phyloP scores from a whole-genome alignment of 2,888 invertebrate genomes.

The Rhimphoctona megacephalus region DNA sequence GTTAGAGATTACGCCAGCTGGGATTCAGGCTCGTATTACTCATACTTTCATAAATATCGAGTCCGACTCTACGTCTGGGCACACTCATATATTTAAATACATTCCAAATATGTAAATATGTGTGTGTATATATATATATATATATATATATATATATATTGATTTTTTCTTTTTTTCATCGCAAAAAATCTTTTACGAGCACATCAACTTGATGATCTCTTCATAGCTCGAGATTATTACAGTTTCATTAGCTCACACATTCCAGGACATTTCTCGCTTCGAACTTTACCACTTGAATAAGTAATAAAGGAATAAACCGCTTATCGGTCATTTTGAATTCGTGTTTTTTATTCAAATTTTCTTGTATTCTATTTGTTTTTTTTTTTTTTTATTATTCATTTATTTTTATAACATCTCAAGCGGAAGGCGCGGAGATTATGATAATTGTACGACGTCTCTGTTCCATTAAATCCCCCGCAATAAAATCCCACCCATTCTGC shows the following conservation, averaged over 20 bases:
- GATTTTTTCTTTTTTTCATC: neutral
- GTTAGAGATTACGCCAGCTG: neutral
- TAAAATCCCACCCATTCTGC: slow-evolving; percentile 42
- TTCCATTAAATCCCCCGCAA: slow-evolving; percentile 46
- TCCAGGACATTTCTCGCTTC: slow-evolving; percentile 5
- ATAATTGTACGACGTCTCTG: slow-evolving; percentile 31
- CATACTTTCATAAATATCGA: slow-evolving; percentile 47
- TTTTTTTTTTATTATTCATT: slow-evolving; percentile 6
- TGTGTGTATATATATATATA: neutral
- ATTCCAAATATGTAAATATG: neutral
- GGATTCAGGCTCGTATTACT: neutral
- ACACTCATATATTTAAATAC: neutral
- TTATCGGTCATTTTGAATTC: neutral
- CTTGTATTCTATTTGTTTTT: too few relatives aligned
- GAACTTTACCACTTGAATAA: neutral
- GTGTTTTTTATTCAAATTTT: neutral
- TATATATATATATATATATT: neutral
- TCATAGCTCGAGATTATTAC: slow-evolving; percentile 63
- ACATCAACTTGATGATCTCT: slow-evolving; percentile 58
- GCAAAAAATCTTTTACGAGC: neutral
- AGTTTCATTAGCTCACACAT: slow-evolving; percentile 61
- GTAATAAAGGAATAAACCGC: slow-evolving; percentile 57
- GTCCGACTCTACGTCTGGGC: slow-evolving; percentile 7
- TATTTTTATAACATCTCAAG: neutral
- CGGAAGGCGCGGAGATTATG: slow-evolving; percentile 33